These are phyloP conservation scores for Pungitius pungitius DNA, from an alignment of 2,113 vertebrate genomes.

Conservation along the genomic window DNA sequence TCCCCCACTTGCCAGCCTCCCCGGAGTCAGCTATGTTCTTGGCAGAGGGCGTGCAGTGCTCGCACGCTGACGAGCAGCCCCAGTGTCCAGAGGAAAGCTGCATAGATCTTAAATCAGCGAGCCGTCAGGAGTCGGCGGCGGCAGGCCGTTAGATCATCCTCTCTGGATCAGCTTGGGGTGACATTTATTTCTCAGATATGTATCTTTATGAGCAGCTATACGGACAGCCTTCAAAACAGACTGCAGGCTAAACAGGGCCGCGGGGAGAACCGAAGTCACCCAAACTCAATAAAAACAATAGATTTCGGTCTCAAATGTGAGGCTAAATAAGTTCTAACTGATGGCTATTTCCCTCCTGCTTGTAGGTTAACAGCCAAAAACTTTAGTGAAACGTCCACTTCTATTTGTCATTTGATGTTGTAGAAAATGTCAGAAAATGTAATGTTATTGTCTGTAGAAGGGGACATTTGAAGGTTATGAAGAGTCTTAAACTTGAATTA, in stretches of 20 bases:
- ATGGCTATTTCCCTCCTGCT: neutral
- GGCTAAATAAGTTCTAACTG: neutral
- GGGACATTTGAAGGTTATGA: neutral
- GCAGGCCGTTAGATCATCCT: neutral
- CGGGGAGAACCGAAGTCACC: neutral
- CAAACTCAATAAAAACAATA: neutral
- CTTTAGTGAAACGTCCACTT: neutral
- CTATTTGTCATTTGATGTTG: neutral
- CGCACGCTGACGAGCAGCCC: constrained; percentile 31
- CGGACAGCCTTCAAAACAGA: neutral
- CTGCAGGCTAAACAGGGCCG: neutral
- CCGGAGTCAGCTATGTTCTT: constrained; percentile 67
- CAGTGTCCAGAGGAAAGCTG: constrained; percentile 30
- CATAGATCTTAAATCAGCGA: constrained; percentile 46
- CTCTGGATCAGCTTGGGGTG: constrained; percentile 12
- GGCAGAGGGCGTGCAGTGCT: constrained; percentile 45
- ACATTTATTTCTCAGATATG: constrained; percentile 10
- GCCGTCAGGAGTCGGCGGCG: constrained; percentile 25
- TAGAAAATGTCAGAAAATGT: neutral
- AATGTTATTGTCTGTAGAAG: neutral
- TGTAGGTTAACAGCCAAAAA: neutral
- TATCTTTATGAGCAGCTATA: neutral
- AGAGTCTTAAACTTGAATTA: neutral
- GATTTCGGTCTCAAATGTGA: neutral
- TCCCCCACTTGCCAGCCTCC: constrained; percentile 44